A percentile compares a stretch with the other conserved stretches of the same genome.
These are phyloP conservation scores for Scleropages formosus DNA, from an alignment of 2,797 vertebrate species.

Conservation along the genomic window DNA sequence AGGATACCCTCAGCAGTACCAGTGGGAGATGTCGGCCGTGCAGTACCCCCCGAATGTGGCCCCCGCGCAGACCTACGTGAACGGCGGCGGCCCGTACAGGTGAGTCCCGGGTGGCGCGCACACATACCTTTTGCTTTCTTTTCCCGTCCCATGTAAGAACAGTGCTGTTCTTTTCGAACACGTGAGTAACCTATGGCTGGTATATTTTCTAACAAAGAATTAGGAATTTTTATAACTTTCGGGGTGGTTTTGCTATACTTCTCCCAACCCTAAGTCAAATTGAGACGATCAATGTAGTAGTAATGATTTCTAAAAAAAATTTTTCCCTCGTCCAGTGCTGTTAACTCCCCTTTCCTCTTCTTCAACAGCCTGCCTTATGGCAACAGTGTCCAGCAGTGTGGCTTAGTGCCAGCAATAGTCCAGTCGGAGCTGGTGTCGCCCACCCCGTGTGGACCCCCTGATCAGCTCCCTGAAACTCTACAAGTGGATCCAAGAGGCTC, in stretches of 20 bases:
- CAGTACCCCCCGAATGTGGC: conserved; percentile 48
- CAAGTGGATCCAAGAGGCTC: conserved; percentile 53
- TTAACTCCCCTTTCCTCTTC: background rate
- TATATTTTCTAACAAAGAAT: too few relatives aligned
- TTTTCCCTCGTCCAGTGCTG: too few relatives aligned
- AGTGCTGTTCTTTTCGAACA: too few relatives aligned
- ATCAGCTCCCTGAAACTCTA: conserved; percentile 43
- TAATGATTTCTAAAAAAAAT: too few relatives aligned
- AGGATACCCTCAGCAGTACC: conserved; percentile 47
- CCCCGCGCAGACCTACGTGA: conserved; percentile 49
- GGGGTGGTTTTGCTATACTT: too few relatives aligned
- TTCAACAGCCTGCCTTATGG: conserved; percentile 42
- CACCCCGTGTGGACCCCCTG: conserved; percentile 42
- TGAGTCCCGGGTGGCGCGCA: conserved; percentile 36
- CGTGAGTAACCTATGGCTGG: too few relatives aligned
- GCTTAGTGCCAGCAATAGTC: conserved; percentile 51
- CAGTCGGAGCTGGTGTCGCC: conserved; percentile 40
- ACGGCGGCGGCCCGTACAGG: conserved; percentile 47
- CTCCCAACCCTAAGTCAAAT: too few relatives aligned
- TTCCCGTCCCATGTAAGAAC: too few relatives aligned
- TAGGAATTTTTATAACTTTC: too few relatives aligned
- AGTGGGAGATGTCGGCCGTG: conserved; percentile 45
- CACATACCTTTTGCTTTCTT: background rate
- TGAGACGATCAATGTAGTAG: too few relatives aligned
- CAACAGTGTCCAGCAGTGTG: conserved; percentile 35